Percentiles rank a stretch among this genome's conserved stretches.
Evolutionary conservation across 1,140 invertebrate genomes (phyloP).

Genomic region (Megalonaias nervosa): DNA sequence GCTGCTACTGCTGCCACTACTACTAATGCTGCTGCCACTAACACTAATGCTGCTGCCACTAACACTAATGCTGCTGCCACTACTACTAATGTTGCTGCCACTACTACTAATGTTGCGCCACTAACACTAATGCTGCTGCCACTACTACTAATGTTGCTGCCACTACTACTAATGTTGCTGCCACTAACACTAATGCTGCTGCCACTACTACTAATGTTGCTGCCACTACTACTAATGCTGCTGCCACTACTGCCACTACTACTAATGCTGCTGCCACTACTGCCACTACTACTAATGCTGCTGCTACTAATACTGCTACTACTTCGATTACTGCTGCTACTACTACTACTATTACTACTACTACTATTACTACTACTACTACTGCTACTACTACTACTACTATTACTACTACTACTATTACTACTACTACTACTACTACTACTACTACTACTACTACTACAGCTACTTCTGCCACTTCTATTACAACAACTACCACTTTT

Average conservation of each 20-base stretch:
- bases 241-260: slow-evolving; percentile 39
- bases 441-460: slow-evolving; percentile 31
- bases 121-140: slow-evolving; percentile 15
- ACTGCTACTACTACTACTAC: slow-evolving; percentile 41
- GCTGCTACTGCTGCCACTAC: no score
- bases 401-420: slow-evolving; percentile 9
- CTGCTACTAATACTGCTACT: slow-evolving; percentile 42
- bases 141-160: neutral
- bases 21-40: no score
- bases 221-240: slow-evolving; percentile 38
- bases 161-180: slow-evolving; percentile 35
- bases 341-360: slow-evolving; percentile 41
- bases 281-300: slow-evolving; percentile 28
- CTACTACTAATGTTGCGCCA: neutral
- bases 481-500: no score
- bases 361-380: slow-evolving; percentile 40
- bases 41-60: no score
- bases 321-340: slow-evolving; percentile 35
- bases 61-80: no score
- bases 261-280: slow-evolving; percentile 43
- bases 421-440: slow-evolving; percentile 40
- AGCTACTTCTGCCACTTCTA: slow-evolving; percentile 19
- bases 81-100: no score
- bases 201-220: slow-evolving; percentile 36
- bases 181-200: slow-evolving; percentile 39